Evolutionary conservation across 1,140 invertebrate species (phyloP).

Genomic region (Druon quercuslanigerum): DNA sequence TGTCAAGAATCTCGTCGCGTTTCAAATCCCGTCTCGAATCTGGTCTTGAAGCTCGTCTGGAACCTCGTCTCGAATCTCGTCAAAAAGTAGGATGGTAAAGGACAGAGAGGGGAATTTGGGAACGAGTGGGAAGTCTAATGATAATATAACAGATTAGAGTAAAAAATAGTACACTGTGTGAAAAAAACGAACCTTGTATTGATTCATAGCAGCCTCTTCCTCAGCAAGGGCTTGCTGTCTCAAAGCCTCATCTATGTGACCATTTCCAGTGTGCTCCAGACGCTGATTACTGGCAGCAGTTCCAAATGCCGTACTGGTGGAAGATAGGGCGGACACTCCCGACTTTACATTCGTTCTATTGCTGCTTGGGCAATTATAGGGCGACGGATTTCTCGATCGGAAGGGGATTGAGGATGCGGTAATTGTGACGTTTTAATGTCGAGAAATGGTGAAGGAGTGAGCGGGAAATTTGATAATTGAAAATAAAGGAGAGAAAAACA

Average conservation of each 20-base stretch:
- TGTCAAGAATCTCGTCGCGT: too few species aligned
- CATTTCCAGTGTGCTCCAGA: constrained; percentile 82
- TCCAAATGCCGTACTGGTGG: constrained; percentile 90
- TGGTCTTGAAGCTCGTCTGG: too few species aligned
- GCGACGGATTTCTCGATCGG: constrained; percentile 59
- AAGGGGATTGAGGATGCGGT: constrained; percentile 46
- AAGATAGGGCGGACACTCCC: constrained; percentile 91
- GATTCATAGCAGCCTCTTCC: constrained; percentile 95
- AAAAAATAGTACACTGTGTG: constrained; percentile 13
- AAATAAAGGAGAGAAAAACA: constrained; percentile 74
- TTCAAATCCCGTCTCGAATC: too few species aligned
- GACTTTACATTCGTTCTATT: constrained; percentile 92
- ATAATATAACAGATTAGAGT: neutral
- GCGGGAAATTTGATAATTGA: constrained; percentile 70
- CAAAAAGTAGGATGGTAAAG: too few species aligned
- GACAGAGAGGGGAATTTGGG: too few species aligned
- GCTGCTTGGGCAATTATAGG: constrained; percentile 77
- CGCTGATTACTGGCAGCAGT: constrained; percentile 85
- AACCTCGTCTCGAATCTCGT: too few species aligned
- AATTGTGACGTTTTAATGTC: constrained; percentile 52
- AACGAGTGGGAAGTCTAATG: too few species aligned
- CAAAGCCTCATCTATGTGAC: constrained; percentile 88
- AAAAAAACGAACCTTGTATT: constrained; percentile 85
- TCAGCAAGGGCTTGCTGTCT: constrained; percentile 93
- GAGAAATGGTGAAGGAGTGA: constrained; percentile 60